These are phyloP conservation scores for Eilema depressum DNA, from an alignment of 2,888 invertebrate genomes.

Conservation along the genomic window DNA sequence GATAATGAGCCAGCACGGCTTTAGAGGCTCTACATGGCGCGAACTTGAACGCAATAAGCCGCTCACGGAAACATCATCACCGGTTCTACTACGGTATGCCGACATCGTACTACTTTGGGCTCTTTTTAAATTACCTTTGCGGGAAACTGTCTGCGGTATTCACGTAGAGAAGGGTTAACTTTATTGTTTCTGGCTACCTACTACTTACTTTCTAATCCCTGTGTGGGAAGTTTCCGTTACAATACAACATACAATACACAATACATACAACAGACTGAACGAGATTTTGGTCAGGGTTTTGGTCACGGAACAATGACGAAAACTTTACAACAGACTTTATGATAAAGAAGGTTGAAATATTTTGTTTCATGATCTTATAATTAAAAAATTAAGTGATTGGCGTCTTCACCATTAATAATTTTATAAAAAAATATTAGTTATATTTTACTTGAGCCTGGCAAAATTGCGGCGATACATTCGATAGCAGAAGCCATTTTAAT, in stretches of 20 bases:
- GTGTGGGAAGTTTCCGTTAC: not conserved
- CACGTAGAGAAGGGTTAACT: conserved; percentile 4
- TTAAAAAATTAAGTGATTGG: too few species aligned
- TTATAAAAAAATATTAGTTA: too few species aligned
- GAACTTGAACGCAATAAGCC: conserved; percentile 1
- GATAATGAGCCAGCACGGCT: conserved; percentile 1
- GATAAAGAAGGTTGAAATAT: too few species aligned
- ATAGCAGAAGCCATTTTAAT: too few species aligned
- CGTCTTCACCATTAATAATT: too few species aligned
- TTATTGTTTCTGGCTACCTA: not conserved
- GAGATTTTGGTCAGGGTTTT: not conserved
- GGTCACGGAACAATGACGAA: not conserved
- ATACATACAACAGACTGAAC: not conserved
- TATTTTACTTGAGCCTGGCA: too few species aligned
- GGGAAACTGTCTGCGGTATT: not conserved
- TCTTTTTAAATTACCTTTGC: not conserved
- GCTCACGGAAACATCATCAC: conserved; percentile 1
- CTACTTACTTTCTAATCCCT: not conserved
- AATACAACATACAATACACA: too few species aligned
- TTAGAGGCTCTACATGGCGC: not conserved
- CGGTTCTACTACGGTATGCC: not conserved
- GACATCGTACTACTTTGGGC: conserved; percentile 10
- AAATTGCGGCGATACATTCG: too few species aligned
- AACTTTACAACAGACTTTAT: not conserved
- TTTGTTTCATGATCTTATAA: too few species aligned